A percentile compares a stretch with the other conserved stretches of the same genome.
phyloP scores from a whole-genome alignment of 2,888 invertebrate genomes.

The Agonopterix heracliana region DNA sequence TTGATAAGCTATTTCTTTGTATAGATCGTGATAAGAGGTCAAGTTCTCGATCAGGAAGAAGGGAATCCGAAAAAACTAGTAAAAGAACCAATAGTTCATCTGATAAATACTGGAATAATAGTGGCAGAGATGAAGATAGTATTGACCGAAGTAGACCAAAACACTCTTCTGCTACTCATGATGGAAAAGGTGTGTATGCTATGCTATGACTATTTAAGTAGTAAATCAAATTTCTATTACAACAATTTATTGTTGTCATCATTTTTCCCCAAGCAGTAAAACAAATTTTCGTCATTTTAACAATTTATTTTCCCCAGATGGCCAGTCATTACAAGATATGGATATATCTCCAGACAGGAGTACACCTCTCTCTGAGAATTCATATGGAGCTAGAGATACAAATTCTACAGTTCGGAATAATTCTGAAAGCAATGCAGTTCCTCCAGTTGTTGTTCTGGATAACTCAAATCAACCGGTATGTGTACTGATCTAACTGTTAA shows the following conservation, averaged over 20 bases:
- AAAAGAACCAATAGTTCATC: slow-evolving; percentile 57
- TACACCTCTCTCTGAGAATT: slow-evolving; percentile 89
- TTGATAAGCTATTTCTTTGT: slow-evolving; percentile 2
- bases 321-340: slow-evolving; percentile 87
- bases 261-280: slow-evolving; percentile 18
- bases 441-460: slow-evolving; percentile 63
- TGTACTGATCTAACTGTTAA: background rate
- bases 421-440: slow-evolving; percentile 41
- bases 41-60: slow-evolving; percentile 56
- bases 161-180: slow-evolving; percentile 43
- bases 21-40: slow-evolving; percentile 66
- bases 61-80: slow-evolving; percentile 55
- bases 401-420: slow-evolving; percentile 43
- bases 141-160: slow-evolving; percentile 58
- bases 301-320: slow-evolving; percentile 38
- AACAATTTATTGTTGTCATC: background rate
- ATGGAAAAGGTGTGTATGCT: slow-evolving; percentile 45
- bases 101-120: slow-evolving; percentile 60
- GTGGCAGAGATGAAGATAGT: slow-evolving; percentile 45
- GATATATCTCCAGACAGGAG: slow-evolving; percentile 95
- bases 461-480: slow-evolving; percentile 62
- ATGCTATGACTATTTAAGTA: background rate
- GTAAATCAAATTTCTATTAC: background rate
- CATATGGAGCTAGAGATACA: slow-evolving; percentile 71
- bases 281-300: background rate